Evolutionary conservation across 2,797 vertebrate species (phyloP).

Genomic region (Helarctos malayanus): DNA sequence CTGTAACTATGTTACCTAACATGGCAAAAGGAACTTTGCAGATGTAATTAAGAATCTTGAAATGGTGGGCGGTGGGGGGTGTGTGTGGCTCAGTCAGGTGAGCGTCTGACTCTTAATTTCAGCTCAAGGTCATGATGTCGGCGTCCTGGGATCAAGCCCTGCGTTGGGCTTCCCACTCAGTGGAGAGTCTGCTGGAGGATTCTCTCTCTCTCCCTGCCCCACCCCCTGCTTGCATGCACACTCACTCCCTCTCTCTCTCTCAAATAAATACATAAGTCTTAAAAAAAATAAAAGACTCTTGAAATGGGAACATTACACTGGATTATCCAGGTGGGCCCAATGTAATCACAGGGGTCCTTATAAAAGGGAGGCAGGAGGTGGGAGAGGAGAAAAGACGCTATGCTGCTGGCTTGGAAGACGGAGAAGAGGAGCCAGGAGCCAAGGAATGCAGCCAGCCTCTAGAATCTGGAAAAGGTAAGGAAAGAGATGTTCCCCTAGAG

Average conservation of each 20-base stretch:
- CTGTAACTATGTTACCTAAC: background rate
- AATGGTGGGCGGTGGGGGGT: background rate
- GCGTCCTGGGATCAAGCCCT: background rate
- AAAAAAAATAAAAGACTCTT: background rate
- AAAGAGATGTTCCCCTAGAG: background rate
- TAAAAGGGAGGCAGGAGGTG: background rate
- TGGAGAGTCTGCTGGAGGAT: background rate
- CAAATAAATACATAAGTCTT: background rate
- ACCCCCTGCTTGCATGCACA: background rate
- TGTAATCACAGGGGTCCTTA: background rate
- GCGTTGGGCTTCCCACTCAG: background rate
- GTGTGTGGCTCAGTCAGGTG: background rate
- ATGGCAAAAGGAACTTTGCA: conserved; percentile 19
- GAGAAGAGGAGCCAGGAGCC: no score
- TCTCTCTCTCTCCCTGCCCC: background rate
- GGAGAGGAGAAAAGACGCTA: background rate
- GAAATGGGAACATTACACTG: background rate
- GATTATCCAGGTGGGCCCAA: background rate
- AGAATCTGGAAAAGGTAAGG: background rate
- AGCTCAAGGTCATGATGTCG: background rate
- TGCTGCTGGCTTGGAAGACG: background rate
- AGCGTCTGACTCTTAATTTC: background rate
- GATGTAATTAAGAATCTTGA: background rate
- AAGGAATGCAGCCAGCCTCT: background rate
- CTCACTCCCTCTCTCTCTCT: no score